These are phyloP conservation scores for Ametastegia equiseti DNA, from an alignment of 2,888 invertebrate species.

Conservation along the genomic window DNA sequence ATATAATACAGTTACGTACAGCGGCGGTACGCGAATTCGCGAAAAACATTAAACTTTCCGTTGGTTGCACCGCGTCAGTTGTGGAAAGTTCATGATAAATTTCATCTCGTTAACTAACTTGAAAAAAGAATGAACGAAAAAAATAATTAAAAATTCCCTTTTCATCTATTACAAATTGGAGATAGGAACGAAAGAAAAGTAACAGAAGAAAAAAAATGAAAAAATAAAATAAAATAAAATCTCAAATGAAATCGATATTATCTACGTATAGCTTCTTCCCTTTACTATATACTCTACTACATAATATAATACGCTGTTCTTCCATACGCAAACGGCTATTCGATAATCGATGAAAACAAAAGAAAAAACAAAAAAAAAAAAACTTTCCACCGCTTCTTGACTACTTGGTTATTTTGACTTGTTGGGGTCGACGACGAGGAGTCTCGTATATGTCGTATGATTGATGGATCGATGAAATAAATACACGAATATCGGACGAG, in stretches of 20 bases:
- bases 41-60: background rate
- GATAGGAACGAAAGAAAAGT: background rate
- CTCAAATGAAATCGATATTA: background rate
- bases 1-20: background rate
- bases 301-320: conserved; percentile 32
- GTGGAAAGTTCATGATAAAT: background rate
- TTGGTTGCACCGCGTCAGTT: background rate
- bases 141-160: background rate
- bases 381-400: background rate
- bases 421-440: conserved; percentile 12
- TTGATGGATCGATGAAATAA: background rate
- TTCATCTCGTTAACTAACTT: background rate
- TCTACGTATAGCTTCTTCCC: conserved; percentile 7
- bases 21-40: background rate
- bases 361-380: background rate
- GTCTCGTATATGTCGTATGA: background rate
- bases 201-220: background rate
- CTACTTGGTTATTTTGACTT: conserved; percentile 22
- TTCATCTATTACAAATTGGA: background rate
- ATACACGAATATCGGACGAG: background rate
- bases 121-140: background rate
- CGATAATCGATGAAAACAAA: background rate
- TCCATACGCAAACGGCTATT: background rate
- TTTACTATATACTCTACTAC: no score
- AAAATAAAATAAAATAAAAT: background rate